phyloP scores from a whole-genome alignment of 2,797 vertebrate genomes.

The Enteromius unitaeniatus region DNA sequence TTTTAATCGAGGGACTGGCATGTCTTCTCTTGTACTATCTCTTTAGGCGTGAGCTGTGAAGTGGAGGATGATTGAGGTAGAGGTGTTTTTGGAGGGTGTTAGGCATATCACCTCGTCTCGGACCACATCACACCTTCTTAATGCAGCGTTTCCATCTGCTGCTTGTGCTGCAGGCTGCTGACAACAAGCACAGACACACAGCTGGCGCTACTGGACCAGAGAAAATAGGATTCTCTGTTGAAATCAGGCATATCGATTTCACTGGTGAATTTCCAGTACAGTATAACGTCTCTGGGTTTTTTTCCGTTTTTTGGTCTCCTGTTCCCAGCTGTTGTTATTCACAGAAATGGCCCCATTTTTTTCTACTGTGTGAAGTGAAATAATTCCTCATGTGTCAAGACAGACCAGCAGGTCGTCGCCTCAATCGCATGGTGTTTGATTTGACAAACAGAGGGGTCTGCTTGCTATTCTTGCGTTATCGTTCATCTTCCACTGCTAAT shows the following conservation, averaged over 20 bases:
- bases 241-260: slow-evolving; percentile 18
- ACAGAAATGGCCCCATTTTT: background rate
- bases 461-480: slow-evolving; percentile 16
- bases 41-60: slow-evolving; percentile 55
- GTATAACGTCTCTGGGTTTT: background rate
- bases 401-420: slow-evolving; percentile 11
- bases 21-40: slow-evolving; percentile 58
- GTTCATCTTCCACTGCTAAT: slow-evolving; percentile 31
- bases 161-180: slow-evolving; percentile 36
- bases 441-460: background rate
- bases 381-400: slow-evolving; percentile 14
- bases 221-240: slow-evolving; percentile 33
- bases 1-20: slow-evolving; percentile 41
- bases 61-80: slow-evolving; percentile 28
- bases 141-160: slow-evolving; percentile 53
- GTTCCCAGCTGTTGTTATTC: background rate
- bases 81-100: slow-evolving; percentile 20
- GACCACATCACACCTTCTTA: slow-evolving; percentile 57
- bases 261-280: background rate
- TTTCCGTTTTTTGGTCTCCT: background rate
- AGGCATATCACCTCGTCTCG: slow-evolving; percentile 17
- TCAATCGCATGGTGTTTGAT: slow-evolving; percentile 13
- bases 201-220: slow-evolving; percentile 28
- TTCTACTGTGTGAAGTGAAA: background rate
- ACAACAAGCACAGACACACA: slow-evolving; percentile 33